Conservation (phyloP, 1,140 invertebrate genomes). For the Cyclina sinensis region DNA sequence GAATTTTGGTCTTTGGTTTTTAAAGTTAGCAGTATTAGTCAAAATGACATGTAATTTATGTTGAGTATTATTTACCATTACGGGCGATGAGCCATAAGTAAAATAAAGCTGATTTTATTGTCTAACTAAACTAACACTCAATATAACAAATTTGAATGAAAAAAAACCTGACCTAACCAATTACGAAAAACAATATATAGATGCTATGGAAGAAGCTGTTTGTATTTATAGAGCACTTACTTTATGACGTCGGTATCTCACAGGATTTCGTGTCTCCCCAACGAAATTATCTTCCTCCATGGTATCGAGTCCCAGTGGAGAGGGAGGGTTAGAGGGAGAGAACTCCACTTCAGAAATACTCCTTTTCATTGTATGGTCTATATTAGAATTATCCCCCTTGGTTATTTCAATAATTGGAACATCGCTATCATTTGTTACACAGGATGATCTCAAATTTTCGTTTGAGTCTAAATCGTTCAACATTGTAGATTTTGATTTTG, state of each 20-base stretch:
- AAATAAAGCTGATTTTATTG: no score
- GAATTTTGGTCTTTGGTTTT: no score
- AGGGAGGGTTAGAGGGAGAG: slow-evolving; percentile 70
- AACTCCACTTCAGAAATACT: slow-evolving; percentile 78
- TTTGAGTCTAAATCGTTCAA: slow-evolving; percentile 82
- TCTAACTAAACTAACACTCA: no score
- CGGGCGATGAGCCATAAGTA: no score
- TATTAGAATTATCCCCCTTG: slow-evolving; percentile 73
- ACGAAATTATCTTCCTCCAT: slow-evolving; percentile 66
- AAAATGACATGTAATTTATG: no score
- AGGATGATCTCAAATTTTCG: slow-evolving; percentile 81
- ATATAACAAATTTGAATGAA: no score
- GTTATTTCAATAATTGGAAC: slow-evolving; percentile 67
- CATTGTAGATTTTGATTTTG: slow-evolving; percentile 66
- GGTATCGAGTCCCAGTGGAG: slow-evolving; percentile 37
- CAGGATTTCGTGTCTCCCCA: slow-evolving; percentile 42
- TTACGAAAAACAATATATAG: no score
- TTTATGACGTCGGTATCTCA: slow-evolving; percentile 32
- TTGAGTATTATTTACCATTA: no score
- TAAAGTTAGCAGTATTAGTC: no score
- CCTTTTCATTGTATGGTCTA: slow-evolving; percentile 75
- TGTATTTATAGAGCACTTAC: slow-evolving; percentile 45
- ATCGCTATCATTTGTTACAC: slow-evolving; percentile 13
- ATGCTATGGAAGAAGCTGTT: no score
- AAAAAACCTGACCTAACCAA: no score